Conservation (phyloP, 1,140 invertebrate species). For the Homalodisca vitripennis region DNA sequence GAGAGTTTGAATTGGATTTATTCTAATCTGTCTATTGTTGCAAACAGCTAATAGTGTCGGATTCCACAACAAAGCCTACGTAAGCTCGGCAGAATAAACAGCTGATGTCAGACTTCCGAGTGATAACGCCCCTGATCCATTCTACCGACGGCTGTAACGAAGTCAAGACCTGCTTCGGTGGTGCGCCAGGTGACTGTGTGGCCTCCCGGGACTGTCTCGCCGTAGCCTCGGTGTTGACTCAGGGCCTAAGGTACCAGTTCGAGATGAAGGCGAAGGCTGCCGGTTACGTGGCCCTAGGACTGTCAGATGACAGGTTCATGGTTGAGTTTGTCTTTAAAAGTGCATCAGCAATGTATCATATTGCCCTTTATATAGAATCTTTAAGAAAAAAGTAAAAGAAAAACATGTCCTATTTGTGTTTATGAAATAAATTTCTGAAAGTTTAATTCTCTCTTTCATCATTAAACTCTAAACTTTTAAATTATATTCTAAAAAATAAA, state of each 20-base stretch:
- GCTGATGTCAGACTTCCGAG: constrained; percentile 41
- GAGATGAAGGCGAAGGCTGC: constrained; percentile 56
- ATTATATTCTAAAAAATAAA: too few species aligned
- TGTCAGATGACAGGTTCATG: constrained; percentile 72
- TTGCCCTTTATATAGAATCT: too few species aligned
- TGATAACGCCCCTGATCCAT: constrained; percentile 50
- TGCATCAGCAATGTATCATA: too few species aligned
- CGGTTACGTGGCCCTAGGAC: constrained; percentile 71
- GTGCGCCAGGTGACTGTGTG: constrained; percentile 65
- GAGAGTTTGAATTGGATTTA: too few species aligned
- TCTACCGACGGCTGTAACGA: constrained; percentile 73
- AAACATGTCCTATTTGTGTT: too few species aligned
- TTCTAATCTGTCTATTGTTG: too few species aligned
- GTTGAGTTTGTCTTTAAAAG: too few species aligned
- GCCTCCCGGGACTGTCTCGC: constrained; percentile 63
- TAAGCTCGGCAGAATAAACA: constrained; percentile 52
- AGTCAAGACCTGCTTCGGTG: constrained; percentile 80
- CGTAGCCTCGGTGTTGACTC: constrained; percentile 65
- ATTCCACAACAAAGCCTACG: constrained; percentile 62
- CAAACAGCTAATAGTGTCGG: constrained; percentile 59
- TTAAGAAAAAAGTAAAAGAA: too few species aligned
- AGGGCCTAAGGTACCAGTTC: constrained; percentile 66
- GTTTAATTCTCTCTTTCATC: too few species aligned
- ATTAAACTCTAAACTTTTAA: too few species aligned
- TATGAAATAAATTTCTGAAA: too few species aligned